Evolutionary conservation across 2,888 invertebrate genomes (phyloP).

Genomic region (Ornithoptera alexandrae): DNA sequence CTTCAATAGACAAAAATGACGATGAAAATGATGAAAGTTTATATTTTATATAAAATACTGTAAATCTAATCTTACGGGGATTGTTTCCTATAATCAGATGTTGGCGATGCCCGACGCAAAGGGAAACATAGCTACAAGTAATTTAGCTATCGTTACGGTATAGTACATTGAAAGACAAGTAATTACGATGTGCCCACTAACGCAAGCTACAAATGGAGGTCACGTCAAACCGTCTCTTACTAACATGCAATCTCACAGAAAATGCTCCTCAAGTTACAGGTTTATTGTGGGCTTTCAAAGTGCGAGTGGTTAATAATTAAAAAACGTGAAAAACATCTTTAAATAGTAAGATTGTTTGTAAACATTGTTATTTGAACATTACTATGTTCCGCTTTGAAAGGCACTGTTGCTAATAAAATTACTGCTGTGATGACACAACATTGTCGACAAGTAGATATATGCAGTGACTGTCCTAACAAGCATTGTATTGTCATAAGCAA

Average conservation of each 20-base stretch:
- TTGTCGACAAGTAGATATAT: no score
- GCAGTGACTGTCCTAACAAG: no score
- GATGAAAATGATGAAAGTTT: no score
- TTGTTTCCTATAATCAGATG: neutral
- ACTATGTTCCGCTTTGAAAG: no score
- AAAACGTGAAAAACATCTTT: neutral
- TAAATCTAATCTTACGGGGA: no score
- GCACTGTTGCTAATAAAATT: no score
- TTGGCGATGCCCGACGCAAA: neutral
- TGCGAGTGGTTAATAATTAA: neutral
- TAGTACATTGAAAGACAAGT: constrained; percentile 9
- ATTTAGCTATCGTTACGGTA: neutral
- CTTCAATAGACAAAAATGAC: no score
- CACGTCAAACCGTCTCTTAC: constrained; percentile 16
- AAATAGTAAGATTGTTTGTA: no score
- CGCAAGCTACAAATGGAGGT: constrained; percentile 8
- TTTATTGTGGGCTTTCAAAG: neutral
- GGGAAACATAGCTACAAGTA: neutral
- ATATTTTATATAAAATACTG: no score
- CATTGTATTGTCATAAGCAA: no score
- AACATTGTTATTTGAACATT: no score
- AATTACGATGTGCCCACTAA: constrained; percentile 9
- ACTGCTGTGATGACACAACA: no score
- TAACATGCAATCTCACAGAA: constrained; percentile 17
- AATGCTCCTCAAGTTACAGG: neutral